Evolutionary conservation across 2,888 invertebrate species (phyloP), one percentile per base, ranked within the genome.

Genomic region (Pogonocherus hispidulus): DNA sequence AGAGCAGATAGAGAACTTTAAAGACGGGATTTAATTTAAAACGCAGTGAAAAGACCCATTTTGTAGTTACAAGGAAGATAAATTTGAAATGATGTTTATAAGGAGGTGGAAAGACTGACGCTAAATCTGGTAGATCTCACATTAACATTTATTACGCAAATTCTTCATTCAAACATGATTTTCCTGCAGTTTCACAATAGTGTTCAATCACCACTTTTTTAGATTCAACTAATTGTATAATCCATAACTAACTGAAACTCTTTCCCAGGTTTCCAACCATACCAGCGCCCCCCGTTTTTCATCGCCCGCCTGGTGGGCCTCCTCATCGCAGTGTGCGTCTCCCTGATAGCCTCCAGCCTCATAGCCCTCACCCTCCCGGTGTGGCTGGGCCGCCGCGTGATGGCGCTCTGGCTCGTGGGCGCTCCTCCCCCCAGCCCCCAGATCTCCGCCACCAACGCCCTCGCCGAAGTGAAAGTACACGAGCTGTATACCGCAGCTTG

Each of bases 401-500:
- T 97, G 95, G 90, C 93, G 0, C 79, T 96, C 3, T 96, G 96
- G 95, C 88, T 95, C 76, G 91, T 91, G 3, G 91, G 91, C 3
- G 84, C 84, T 0, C 84, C 84, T 27, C 84, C 84, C 0, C 82
- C 85, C 0, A 82, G 81, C 9, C 83, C 84, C 0, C 84, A 84
- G 70, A 81, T 84, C 35, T 80, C 82, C 2, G 78, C 75, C 3
- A 71, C 63, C 11, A 73, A 76, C 47, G 74, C 79, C 11, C 76
- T 80, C 60, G 75, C 79, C 6, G 81, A 81, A 73, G 83, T 76
- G 59, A 87, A 78, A 81, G 94, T 98, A 0, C 98, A 99, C 84
- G 99, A 99, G 86, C 86, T 99, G 3, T 99, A 99, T 84, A 98
- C 98, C 0, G 95, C 97, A 0, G 97, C 98, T 0, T 94, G 94